Evolutionary conservation across 2,888 invertebrate species (phyloP).

Genomic region (Chloroclystis v-ata): DNA sequence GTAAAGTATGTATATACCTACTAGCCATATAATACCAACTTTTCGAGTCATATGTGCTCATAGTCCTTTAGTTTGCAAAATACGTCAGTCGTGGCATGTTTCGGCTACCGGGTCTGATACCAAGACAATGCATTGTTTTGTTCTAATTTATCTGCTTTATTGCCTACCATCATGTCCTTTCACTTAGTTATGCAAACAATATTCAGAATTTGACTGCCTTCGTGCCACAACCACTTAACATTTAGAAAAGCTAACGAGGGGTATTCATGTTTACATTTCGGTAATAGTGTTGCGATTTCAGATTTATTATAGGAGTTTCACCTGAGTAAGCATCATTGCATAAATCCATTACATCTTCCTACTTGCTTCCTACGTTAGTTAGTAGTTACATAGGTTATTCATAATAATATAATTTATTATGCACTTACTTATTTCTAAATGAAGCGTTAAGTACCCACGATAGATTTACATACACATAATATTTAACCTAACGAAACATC

Average conservation of each 20-base stretch:
- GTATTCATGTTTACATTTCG: conserved; percentile 11
- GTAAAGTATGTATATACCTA: not conserved
- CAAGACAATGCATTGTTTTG: conserved; percentile 36
- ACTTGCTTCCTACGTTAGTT: not conserved
- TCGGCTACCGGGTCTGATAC: conserved; percentile 44
- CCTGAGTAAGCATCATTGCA: conserved; percentile 1
- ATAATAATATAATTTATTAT: too few species aligned
- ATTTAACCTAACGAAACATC: too few species aligned
- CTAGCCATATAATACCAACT: not conserved
- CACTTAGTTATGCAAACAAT: conserved; percentile 30
- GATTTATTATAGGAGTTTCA: conserved; percentile 2
- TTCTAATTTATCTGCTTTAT: conserved; percentile 39
- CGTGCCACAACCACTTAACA: conserved; percentile 14
- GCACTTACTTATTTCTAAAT: too few species aligned
- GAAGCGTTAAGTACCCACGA: too few species aligned
- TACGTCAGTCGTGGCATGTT: conserved; percentile 28
- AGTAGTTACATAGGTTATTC: too few species aligned
- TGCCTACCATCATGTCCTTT: conserved; percentile 37
- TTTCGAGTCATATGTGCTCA: not conserved
- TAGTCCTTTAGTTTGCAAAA: conserved; percentile 28
- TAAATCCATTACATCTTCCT: not conserved
- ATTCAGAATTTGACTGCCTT: conserved; percentile 18
- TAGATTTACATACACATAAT: too few species aligned
- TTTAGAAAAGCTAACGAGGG: conserved; percentile 15
- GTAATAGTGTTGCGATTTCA: conserved; percentile 7